Base-by-base conservation (phyloP, 2,113 vertebrate genomes). In the Azemiops feae region DNA sequence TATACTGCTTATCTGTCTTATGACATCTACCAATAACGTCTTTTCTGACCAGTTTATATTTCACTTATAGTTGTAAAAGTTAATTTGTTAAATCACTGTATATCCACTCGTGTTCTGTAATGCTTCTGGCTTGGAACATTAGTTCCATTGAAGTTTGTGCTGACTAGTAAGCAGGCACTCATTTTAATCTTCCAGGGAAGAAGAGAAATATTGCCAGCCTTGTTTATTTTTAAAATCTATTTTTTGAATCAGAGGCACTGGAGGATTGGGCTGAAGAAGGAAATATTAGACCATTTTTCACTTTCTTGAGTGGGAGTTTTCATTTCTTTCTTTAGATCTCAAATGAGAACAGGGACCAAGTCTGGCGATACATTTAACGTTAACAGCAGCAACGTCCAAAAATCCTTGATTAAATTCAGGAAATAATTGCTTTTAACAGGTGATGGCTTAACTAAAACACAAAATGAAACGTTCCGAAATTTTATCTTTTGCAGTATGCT, bases 181-280 rank as follows among this genome's bases (percentile, higher is more conserved):
- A 86, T 64, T 92, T 87, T 92, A 60, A 60, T 87, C 85, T 87
- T 20, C 93, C 54, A 89, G 93, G 87, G 25, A 60, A 92, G 30
- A 94, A 93, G 93, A 88, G 60, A 91, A 3, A 90, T 94, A 93
- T 74, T 95, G 91, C 94, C 89, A 91, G 94, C 92, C 92, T 64
- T 95, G 20, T 53, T 94, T 95, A 93, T 93, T 92, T 86, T 43
- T 22, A 50, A 25, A 27, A 54, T 12, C 74, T 86, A 22, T 95
- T 91, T 91, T 89, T 39, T 91, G 14, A 86, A 55, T 86, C 4
- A 5, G 52, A 43, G 5, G 11, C 27, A 50, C 50, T 39, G 16
- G 43, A 47, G 14, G 25, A 52, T 16, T 34, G 43, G 20, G 27
- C 34, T 57, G 25, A 85, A 85, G 81, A 39, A 34, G 90, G 7